A percentile compares a stretch with the other conserved stretches of the same genome.
Evolutionary conservation across 1,140 invertebrate genomes (phyloP).

Genomic region (Eriosoma lanigerum): DNA sequence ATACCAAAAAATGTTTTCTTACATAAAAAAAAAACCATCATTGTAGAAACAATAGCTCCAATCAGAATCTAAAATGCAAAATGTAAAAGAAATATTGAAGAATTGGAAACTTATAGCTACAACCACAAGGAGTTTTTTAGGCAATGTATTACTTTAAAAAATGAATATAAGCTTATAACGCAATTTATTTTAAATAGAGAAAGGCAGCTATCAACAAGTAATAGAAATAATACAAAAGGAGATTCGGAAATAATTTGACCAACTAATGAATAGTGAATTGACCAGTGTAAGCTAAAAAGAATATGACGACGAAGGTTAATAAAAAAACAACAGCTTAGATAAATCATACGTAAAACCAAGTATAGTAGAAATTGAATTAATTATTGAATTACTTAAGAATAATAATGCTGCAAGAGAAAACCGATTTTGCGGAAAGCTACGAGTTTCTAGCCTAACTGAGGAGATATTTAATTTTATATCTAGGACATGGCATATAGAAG

Average conservation of each 20-base stretch:
- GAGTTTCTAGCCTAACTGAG: not conserved
- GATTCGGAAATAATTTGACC: not conserved
- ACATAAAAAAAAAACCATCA: too few species aligned
- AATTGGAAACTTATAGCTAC: conserved; percentile 3
- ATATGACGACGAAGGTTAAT: not conserved
- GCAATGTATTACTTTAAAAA: conserved; percentile 11
- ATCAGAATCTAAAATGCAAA: too few species aligned
- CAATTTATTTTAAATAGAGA: conserved; percentile 4
- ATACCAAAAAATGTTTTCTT: too few species aligned
- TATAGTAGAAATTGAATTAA: not conserved
- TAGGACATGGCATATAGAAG: too few species aligned
- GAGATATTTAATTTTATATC: conserved; percentile 16
- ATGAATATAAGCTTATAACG: not conserved
- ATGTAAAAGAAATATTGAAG: too few species aligned
- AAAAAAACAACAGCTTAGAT: not conserved
- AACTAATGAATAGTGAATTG: conserved; percentile 26
- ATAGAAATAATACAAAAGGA: not conserved
- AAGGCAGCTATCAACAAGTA: conserved; percentile 9
- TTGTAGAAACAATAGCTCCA: too few species aligned
- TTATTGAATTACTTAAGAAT: conserved; percentile 34
- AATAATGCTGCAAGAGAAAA: conserved; percentile 6
- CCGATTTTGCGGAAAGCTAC: conserved; percentile 2
- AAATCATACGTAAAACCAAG: not conserved
- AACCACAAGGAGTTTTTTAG: not conserved
- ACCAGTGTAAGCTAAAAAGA: not conserved